Evolutionary conservation across 2,888 invertebrate species (phyloP).

Genomic region (Epsilonema sp.): DNA sequence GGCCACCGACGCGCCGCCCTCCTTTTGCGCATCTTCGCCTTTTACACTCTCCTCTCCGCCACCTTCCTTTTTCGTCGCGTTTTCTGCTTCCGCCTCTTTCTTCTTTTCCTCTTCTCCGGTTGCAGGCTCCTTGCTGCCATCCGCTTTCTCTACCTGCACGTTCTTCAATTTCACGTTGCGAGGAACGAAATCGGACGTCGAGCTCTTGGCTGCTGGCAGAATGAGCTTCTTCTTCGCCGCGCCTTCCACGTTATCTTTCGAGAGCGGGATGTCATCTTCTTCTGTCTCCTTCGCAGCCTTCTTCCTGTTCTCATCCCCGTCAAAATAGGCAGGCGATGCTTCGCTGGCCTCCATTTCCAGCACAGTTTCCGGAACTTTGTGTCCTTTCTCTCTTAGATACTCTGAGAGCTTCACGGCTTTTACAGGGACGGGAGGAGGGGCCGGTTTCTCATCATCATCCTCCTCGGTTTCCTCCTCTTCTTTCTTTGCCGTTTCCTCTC

Average conservation of each 20-base stretch:
- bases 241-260: too few species aligned
- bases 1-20: too few species aligned
- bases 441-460: background rate
- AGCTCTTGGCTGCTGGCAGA: background rate
- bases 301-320: background rate
- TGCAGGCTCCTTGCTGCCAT: too few species aligned
- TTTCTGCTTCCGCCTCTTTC: too few species aligned
- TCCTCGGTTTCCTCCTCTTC: background rate
- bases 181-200: background rate
- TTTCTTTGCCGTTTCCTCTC: too few species aligned
- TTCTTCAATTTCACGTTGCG: background rate
- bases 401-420: background rate
- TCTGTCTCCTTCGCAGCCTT: background rate
- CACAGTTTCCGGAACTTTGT: background rate
- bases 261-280: too few species aligned
- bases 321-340: background rate
- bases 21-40: too few species aligned
- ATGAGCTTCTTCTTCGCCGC: background rate
- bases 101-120: too few species aligned
- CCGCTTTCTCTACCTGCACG: background rate
- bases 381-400: background rate
- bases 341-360: background rate
- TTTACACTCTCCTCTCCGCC: too few species aligned
- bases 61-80: background rate
- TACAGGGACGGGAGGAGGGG: background rate